Evolutionary conservation across 2,113 vertebrate species (phyloP).

Genomic region (Eublepharis macularius): DNA sequence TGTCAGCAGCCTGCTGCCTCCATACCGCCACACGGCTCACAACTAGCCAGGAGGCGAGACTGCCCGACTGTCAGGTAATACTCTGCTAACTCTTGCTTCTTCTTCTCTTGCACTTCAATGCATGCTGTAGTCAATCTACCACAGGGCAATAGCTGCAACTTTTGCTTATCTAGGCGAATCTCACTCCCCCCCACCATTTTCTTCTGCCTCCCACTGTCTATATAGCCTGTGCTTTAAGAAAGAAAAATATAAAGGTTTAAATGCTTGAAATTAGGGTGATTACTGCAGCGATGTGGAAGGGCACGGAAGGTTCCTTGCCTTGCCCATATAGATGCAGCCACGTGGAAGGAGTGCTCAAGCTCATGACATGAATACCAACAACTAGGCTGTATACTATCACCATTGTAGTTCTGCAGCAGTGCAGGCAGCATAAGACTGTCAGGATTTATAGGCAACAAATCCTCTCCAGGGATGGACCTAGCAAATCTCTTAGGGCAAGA

Average conservation of each 20-base stretch:
- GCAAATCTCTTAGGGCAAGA: background rate
- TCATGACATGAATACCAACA: background rate
- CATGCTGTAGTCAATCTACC: constrained; percentile 51
- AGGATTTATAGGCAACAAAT: background rate
- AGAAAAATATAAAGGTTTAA: background rate
- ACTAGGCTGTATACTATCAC: background rate
- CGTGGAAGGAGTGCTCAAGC: background rate
- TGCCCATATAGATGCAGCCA: too few relatives aligned
- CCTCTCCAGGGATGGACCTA: background rate
- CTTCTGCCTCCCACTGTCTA: background rate
- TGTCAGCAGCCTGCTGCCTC: constrained; percentile 99
- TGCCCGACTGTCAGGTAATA: constrained; percentile 90
- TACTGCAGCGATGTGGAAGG: background rate
- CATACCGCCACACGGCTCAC: constrained; percentile 94
- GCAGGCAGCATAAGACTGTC: background rate
- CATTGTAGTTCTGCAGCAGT: background rate
- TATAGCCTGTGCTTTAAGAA: background rate
- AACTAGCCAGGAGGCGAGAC: constrained; percentile 89
- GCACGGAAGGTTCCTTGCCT: too few relatives aligned
- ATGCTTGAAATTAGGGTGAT: background rate
- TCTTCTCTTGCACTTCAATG: constrained; percentile 49
- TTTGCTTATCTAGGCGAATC: constrained; percentile 21
- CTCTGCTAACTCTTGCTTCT: constrained; percentile 54
- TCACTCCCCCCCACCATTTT: background rate
- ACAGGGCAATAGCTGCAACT: background rate